phyloP scores from a whole-genome alignment of 2,797 vertebrate genomes.

The Hemitrygon akajei region DNA sequence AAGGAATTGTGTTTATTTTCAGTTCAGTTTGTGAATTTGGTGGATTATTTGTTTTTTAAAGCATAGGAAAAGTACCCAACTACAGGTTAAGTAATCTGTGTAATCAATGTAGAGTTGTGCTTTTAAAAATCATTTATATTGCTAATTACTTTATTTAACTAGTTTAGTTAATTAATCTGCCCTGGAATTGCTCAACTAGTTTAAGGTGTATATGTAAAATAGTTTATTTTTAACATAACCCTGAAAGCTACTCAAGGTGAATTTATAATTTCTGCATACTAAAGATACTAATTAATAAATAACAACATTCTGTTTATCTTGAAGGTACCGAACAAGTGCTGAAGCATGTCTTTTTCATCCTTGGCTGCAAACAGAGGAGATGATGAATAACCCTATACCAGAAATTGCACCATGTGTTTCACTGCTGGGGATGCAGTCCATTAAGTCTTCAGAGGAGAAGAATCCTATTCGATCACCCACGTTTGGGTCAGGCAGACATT shows the following conservation, averaged over 20 bases:
- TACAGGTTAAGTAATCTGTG: no score
- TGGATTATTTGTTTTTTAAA: no score
- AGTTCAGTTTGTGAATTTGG: no score
- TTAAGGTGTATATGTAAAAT: neutral
- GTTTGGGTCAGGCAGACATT: constrained; percentile 12
- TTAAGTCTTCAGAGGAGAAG: constrained; percentile 57
- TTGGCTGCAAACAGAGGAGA: constrained; percentile 76
- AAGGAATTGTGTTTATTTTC: neutral
- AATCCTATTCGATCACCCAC: constrained; percentile 57
- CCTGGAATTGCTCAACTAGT: neutral
- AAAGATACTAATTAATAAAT: neutral
- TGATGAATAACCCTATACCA: constrained; percentile 51
- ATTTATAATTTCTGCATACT: neutral
- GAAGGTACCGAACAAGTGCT: constrained; percentile 79
- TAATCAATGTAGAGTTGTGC: no score
- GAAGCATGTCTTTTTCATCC: constrained; percentile 80
- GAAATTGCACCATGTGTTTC: constrained; percentile 50
- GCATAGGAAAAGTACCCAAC: no score
- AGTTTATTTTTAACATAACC: neutral
- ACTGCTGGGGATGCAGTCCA: constrained; percentile 45
- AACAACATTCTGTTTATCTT: neutral
- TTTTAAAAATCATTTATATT: neutral
- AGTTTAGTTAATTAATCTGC: neutral
- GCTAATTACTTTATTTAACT: neutral
- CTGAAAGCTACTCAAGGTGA: neutral